Percentiles rank a stretch among this genome's conserved stretches.
These are phyloP conservation scores for Pseudocheirus occidentalis DNA, from an alignment of 2,797 vertebrate species.

Conservation along the genomic window DNA sequence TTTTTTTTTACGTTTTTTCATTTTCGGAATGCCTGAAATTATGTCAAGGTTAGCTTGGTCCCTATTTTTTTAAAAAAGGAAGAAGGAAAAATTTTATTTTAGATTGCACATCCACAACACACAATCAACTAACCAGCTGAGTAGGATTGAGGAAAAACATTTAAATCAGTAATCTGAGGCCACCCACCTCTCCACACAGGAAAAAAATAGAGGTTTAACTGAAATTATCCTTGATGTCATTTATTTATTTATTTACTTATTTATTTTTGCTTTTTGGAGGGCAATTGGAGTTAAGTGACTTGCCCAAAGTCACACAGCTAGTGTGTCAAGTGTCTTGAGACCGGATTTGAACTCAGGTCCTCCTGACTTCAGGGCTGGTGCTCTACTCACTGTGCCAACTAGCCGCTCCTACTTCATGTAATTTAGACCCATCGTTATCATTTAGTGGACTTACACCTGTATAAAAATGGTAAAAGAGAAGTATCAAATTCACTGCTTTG, in stretches of 20 bases:
- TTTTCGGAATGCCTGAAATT: conserved; percentile 18
- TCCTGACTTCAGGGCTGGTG: too few relatives aligned
- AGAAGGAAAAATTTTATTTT: background rate
- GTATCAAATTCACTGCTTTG: background rate
- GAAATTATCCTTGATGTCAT: background rate
- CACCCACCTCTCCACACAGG: background rate
- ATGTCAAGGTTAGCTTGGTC: background rate
- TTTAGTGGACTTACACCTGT: background rate
- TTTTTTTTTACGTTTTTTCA: background rate
- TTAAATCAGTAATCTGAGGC: background rate
- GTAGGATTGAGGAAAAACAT: background rate
- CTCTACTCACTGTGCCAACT: too few relatives aligned
- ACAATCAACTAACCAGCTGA: background rate
- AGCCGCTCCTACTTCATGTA: too few relatives aligned
- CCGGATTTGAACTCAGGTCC: too few relatives aligned
- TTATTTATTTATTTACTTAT: too few relatives aligned
- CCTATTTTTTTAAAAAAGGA: background rate
- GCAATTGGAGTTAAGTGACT: too few relatives aligned
- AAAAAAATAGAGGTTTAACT: background rate
- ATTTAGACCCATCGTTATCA: background rate
- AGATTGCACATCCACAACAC: background rate
- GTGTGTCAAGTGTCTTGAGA: too few relatives aligned
- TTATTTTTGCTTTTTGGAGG: too few relatives aligned
- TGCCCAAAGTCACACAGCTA: too few relatives aligned
- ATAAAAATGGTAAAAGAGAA: background rate